Conservation (phyloP, 2,888 invertebrate genomes). For the Diplolepis rosae region DNA sequence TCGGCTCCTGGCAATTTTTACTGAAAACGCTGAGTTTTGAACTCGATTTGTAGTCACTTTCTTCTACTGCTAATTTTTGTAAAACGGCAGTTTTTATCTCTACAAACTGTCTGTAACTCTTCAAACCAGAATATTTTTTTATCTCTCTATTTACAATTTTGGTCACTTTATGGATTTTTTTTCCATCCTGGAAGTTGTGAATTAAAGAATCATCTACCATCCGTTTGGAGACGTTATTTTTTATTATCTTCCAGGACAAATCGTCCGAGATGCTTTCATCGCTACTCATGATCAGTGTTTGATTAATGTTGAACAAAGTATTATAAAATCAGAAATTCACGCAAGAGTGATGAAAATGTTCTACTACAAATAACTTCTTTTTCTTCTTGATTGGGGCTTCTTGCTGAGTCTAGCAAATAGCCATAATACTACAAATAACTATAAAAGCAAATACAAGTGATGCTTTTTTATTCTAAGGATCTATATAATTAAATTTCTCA, state of each 20-base stretch:
- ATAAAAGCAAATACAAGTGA: no score
- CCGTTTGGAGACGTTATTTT: conserved; percentile 29
- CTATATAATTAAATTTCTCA: no score
- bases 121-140: neutral
- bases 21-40: neutral
- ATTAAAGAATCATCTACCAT: conserved; percentile 32
- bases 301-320: neutral
- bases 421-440: no score
- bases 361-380: no score
- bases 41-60: neutral
- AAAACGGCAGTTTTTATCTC: conserved; percentile 33
- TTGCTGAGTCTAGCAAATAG: no score
- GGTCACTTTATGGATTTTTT: conserved; percentile 31
- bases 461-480: no score
- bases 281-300: neutral
- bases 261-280: neutral
- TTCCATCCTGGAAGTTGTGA: conserved; percentile 16
- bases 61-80: neutral
- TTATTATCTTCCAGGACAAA: neutral
- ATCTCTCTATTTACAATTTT: conserved; percentile 34
- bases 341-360: neutral
- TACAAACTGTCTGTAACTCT: conserved; percentile 29
- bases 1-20: neutral
- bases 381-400: no score
- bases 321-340: neutral